phyloP scores from a whole-genome alignment of 2,797 vertebrate species.

The Bradypodion ventrale region DNA sequence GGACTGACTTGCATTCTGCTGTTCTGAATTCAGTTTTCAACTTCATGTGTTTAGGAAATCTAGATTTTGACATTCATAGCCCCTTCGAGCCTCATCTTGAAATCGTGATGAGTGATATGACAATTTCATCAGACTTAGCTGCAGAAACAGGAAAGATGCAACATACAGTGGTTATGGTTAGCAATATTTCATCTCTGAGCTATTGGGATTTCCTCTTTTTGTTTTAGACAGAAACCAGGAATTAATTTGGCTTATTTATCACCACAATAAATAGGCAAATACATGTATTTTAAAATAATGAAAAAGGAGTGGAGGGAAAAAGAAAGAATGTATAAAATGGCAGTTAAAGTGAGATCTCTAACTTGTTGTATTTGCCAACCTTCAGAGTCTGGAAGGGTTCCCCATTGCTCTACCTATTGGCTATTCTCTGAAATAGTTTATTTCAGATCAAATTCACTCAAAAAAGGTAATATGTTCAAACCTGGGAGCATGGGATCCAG shows the following conservation, averaged over 20 bases:
- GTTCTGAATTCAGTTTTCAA: background rate
- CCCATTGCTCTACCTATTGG: conserved; percentile 55
- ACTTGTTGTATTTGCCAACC: conserved; percentile 53
- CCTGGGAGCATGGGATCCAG: conserved; percentile 24
- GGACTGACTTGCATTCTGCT: background rate
- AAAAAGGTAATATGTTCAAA: conserved; percentile 55
- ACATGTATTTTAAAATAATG: conserved; percentile 62
- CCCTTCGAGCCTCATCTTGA: background rate
- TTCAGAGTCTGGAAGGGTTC: conserved; percentile 61
- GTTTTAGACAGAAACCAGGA: conserved; percentile 49
- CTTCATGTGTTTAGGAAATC: background rate
- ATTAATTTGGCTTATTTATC: conserved; percentile 61
- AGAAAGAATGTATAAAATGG: conserved; percentile 53
- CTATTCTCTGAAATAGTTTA: conserved; percentile 59
- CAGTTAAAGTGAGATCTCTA: conserved; percentile 55
- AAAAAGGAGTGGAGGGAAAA: conserved; percentile 54
- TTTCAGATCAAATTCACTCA: conserved; percentile 40
- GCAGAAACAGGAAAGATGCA: background rate
- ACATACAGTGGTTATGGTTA: background rate
- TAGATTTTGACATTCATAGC: background rate
- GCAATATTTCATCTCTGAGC: background rate
- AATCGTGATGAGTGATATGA: conserved; percentile 3
- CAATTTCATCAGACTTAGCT: background rate
- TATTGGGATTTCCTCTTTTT: conserved; percentile 37
- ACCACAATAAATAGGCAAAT: conserved; percentile 60